Evolutionary conservation across 2,888 invertebrate genomes (phyloP), one percentile per base, ranked within the genome.

Genomic region (Cerastis leucographa): DNA sequence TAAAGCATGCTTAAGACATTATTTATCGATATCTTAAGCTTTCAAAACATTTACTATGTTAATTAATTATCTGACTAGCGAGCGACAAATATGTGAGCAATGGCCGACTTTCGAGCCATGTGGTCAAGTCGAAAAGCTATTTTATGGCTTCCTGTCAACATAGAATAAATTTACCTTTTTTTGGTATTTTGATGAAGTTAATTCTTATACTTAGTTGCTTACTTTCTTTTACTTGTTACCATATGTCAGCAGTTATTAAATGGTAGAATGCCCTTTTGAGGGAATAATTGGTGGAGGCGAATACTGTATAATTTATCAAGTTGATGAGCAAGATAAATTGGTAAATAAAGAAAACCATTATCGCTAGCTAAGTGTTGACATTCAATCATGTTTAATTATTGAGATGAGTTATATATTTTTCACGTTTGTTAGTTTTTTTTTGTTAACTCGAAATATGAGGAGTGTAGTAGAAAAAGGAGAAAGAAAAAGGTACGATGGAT

Each of bases 131-230:
- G 78, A 75, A 78, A 81, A 77, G 79, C 71, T 82, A 87, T 84
- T 90, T 90, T 91, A 91, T 90, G 71, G 81, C 85, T 90, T 91
- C 91, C 91, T 88, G 90, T 85, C 86, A 85, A 83, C 85, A 81
- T 78, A 44, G 74, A 71, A 85, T 84, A 84, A 80, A 79, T 85
- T 87, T 72, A 72, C n/a, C 62, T 74, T 77, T 81, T 87, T 68
- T 73, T 67, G 79, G 80, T 80, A 83, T 84, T 81, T 74, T 72
- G 69, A 78, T 78, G 40, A 56, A 83, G 61, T 74, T 82, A 69
- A 71, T 76, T 81, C 64, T 49, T 40, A 54, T 68, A 75, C 12
- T 80, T 69, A 35, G 61, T 62, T 68, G 11, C 12, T 75, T 42
- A 54, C 81, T 75, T 81, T 68, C 54, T 65, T 72, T 80, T 85